Evolutionary conservation across 1,140 invertebrate species (phyloP).

Genomic region (Bicyclus anynana): DNA sequence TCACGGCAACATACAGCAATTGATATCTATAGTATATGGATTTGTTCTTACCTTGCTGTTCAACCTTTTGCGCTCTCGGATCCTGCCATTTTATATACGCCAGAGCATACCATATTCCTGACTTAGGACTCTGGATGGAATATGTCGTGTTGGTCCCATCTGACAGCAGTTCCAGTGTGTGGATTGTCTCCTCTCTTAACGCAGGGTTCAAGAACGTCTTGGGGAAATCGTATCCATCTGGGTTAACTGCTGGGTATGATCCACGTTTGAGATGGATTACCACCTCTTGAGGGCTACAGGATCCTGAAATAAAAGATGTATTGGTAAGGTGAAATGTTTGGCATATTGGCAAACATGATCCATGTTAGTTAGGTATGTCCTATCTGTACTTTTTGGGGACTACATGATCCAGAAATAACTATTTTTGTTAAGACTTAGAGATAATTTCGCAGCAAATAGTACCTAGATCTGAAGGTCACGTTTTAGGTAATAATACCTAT

Average conservation of each 20-base stretch:
- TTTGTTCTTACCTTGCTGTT: conserved; percentile 81
- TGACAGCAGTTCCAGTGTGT: conserved; percentile 52
- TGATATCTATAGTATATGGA: too few species aligned
- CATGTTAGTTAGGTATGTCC: too few species aligned
- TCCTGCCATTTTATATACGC: conserved; percentile 86
- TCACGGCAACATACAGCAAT: too few species aligned
- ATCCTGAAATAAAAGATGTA: conserved; percentile 58
- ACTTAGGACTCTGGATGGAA: conserved; percentile 75
- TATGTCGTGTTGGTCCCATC: conserved; percentile 54
- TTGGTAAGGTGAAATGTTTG: too few species aligned
- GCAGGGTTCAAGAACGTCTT: conserved; percentile 79
- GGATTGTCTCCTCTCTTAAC: conserved; percentile 41
- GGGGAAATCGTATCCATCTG: conserved; percentile 84
- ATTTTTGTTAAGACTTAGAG: too few species aligned
- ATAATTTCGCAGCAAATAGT: too few species aligned
- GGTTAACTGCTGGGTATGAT: conserved; percentile 86
- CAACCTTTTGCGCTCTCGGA: conserved; percentile 82
- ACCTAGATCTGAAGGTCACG: too few species aligned
- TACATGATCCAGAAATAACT: too few species aligned
- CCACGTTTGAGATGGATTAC: conserved; percentile 84
- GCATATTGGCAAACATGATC: too few species aligned
- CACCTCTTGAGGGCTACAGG: conserved; percentile 79
- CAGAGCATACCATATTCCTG: conserved; percentile 88
- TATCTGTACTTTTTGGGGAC: too few species aligned
- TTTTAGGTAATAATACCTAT: too few species aligned